A percentile compares a stretch with the other conserved stretches of the same genome.
Conservation (phyloP, 2,797 vertebrate species). For the Acanthopagrus latus region DNA sequence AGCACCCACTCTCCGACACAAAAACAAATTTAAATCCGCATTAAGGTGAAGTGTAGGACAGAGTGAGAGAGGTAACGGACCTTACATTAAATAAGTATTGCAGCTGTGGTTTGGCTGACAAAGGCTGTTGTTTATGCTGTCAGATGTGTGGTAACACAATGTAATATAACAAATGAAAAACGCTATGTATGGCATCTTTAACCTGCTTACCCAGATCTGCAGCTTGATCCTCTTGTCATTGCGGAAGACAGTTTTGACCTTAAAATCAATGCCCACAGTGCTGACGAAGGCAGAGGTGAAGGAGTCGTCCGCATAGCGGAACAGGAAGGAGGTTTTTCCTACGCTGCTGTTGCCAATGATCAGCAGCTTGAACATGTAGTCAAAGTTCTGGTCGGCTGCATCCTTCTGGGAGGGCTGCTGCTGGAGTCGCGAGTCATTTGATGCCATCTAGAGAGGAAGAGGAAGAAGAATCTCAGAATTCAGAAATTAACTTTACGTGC, state of each 20-base stretch:
- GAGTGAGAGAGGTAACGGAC: neutral
- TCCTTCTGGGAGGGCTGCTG: slow-evolving; percentile 89
- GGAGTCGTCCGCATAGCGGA: slow-evolving; percentile 97
- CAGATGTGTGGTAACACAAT: neutral
- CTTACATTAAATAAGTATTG: neutral
- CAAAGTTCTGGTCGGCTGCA: slow-evolving; percentile 96
- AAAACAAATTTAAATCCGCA: neutral
- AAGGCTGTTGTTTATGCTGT: neutral
- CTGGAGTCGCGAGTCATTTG: slow-evolving; percentile 84
- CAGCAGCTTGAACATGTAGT: slow-evolving; percentile 98
- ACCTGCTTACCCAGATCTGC: slow-evolving; percentile 94
- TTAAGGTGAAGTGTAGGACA: neutral
- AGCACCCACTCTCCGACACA: neutral
- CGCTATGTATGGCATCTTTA: neutral
- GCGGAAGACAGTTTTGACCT: slow-evolving; percentile 98
- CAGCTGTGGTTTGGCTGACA: neutral
- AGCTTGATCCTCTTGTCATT: slow-evolving; percentile 98
- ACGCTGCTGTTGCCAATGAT: slow-evolving; percentile 99
- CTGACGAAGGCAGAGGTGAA: slow-evolving; percentile 98
- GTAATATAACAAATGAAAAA: neutral
- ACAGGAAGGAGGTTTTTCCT: slow-evolving; percentile 97
- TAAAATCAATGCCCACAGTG: slow-evolving; percentile 99
- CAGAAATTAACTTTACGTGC: neutral
- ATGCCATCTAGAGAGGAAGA: slow-evolving; percentile 86
- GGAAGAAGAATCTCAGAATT: neutral